Percentiles rank a stretch among this genome's conserved stretches.
Evolutionary conservation across 1,140 invertebrate genomes (phyloP).

Genomic region (Proales similis): DNA sequence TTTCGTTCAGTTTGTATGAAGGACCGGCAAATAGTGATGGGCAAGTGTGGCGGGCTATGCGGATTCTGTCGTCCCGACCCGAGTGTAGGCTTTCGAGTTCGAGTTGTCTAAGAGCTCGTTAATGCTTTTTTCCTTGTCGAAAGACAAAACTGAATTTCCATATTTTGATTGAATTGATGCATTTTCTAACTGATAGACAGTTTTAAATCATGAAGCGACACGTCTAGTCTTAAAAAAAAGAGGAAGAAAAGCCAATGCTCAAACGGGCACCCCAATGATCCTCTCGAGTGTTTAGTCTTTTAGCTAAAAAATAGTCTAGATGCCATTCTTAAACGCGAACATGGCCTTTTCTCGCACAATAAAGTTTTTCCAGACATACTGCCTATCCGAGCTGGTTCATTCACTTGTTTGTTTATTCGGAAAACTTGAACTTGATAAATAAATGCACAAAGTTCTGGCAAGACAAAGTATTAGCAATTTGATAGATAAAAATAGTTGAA

Average conservation of each 20-base stretch:
- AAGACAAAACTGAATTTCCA: background rate
- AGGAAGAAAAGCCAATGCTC: background rate
- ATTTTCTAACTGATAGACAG: background rate
- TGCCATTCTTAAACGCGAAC: too few species aligned
- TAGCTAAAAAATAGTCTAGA: background rate
- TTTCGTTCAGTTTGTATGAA: too few species aligned
- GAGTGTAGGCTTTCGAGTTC: slow-evolving; percentile 8
- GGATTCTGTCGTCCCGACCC: slow-evolving; percentile 33
- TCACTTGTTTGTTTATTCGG: background rate
- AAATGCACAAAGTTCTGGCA: slow-evolving; percentile 4
- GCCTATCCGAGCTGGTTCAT: too few species aligned
- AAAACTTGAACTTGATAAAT: background rate
- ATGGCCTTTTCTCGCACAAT: too few species aligned
- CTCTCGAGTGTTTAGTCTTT: background rate
- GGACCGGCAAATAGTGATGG: slow-evolving; percentile 20
- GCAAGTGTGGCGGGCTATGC: slow-evolving; percentile 34
- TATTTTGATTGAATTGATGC: background rate
- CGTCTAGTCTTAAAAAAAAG: background rate
- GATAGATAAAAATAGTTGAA: too few species aligned
- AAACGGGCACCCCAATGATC: background rate
- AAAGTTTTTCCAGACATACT: too few species aligned
- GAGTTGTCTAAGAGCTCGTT: slow-evolving; percentile 15
- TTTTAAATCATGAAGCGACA: background rate
- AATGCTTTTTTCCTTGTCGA: background rate
- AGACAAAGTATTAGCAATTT: too few species aligned